Evolutionary conservation across 2,797 vertebrate species (phyloP).

Genomic region (Hippopotamyrus pictus): DNA sequence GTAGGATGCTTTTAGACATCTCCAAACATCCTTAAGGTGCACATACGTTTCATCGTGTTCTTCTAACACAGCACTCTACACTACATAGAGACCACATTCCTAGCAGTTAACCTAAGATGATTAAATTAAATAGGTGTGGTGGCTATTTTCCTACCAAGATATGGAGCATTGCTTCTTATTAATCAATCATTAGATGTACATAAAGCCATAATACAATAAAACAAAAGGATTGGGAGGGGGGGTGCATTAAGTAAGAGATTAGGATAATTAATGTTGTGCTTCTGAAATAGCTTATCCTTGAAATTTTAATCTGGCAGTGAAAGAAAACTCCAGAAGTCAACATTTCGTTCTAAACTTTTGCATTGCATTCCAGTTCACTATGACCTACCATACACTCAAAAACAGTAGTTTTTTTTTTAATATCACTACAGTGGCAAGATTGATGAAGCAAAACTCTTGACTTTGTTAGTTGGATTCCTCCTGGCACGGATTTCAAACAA

Average conservation of each 20-base stretch:
- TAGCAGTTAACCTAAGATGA: neutral
- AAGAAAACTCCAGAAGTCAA: neutral
- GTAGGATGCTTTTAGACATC: neutral
- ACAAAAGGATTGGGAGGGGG: neutral
- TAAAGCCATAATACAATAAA: neutral
- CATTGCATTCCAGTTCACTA: neutral
- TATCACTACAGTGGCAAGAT: neutral
- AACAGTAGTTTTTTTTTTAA: constrained; percentile 2
- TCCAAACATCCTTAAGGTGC: neutral
- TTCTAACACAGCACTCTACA: neutral
- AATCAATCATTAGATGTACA: neutral
- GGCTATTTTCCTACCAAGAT: neutral
- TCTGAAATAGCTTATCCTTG: neutral
- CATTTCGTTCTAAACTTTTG: neutral
- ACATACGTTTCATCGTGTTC: neutral
- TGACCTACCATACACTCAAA: neutral
- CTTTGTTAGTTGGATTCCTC: neutral
- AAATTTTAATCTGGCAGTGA: neutral
- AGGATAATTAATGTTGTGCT: neutral
- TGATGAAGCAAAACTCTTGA: constrained; percentile 18
- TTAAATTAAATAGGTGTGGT: neutral
- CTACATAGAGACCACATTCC: neutral
- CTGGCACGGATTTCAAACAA: constrained; percentile 3
- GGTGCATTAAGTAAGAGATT: neutral
- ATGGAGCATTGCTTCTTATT: neutral